Evolutionary conservation across 2,888 invertebrate species (phyloP), one percentile per base, ranked within the genome.

Genomic region (Liodrosophila aerea): DNA sequence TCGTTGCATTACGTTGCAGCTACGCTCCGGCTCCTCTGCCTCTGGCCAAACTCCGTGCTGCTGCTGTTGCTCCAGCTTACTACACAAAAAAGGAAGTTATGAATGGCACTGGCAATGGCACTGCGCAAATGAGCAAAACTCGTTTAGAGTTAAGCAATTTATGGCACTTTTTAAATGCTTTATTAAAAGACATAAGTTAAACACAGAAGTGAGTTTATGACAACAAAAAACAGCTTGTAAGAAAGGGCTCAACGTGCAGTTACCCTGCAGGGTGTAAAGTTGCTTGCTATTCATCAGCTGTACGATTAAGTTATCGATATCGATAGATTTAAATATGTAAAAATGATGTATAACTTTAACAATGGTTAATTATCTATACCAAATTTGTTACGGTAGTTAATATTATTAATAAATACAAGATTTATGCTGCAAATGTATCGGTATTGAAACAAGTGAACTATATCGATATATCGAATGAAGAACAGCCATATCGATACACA

Each of bases 101-200:
- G 60, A 60, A 59, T 77, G 47, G 18, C 40, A 1, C 13, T 29
- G 41, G 13, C 41, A 41, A 30, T 54, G 50, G 50, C 39, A 67
- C 41, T 68, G 54, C 41, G 44, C 60, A 73, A 81, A 66, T 69
- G 74, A 73, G 74, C 76, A 69, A 63, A 53, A 64, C 64, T 53
- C 68, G 68, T 53, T 67, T 60, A 61, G 64, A 85, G 80, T 62
- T 65, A 75, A 82, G 63, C 76, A 82, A 72, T 85, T 85, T 72
- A 77, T 74, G 78, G 74, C 61, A 54, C 65, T 65, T 64, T 75
- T 80, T 73, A 82, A 85, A 85, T 83, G 85, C 65, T 70, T 76
- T 70, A 76, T 83, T 80, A 83, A 80, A 83, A 64, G 50, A 76
- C 69, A 85, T 61, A 63, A 83, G 67, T 78, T 77, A 65, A 62